A percentile compares a stretch with the other conserved stretches of the same genome.
Evolutionary conservation across 2,888 invertebrate genomes (phyloP).

Genomic region (Plagiodera versicolora): DNA sequence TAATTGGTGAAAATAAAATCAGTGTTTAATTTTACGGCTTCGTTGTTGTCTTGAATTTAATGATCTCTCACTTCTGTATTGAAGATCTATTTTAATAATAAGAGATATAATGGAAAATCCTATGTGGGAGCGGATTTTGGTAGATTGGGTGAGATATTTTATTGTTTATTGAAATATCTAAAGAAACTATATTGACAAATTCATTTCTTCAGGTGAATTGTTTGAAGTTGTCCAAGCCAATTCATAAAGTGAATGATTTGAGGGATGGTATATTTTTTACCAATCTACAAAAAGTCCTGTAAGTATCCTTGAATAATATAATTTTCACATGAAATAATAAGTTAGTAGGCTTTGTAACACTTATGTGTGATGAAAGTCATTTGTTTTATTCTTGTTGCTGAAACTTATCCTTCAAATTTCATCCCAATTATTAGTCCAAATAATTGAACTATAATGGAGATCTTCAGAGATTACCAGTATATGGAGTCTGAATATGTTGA

Average conservation of each 20-base stretch:
- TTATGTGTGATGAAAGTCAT: neutral
- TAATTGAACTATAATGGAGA: neutral
- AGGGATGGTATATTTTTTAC: constrained; percentile 45
- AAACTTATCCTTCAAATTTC: too few relatives aligned
- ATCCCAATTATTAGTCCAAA: too few relatives aligned
- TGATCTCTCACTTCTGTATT: too few relatives aligned
- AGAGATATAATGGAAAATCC: constrained; percentile 17
- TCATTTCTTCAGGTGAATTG: constrained; percentile 48
- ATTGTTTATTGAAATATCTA: neutral
- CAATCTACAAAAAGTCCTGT: constrained; percentile 47
- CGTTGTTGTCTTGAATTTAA: too few relatives aligned
- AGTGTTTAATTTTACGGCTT: too few relatives aligned
- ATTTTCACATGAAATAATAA: neutral
- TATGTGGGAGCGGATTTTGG: constrained; percentile 20
- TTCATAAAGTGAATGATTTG: constrained; percentile 41
- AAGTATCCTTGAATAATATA: too few relatives aligned
- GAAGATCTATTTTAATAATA: too few relatives aligned
- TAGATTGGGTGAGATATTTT: constrained; percentile 20
- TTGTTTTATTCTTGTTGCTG: neutral
- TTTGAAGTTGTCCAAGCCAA: constrained; percentile 44
- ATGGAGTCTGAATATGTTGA: constrained; percentile 7
- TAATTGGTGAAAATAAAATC: too few relatives aligned
- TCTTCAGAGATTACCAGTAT: constrained; percentile 2
- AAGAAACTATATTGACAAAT: neutral
- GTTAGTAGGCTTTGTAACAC: neutral